Evolutionary conservation across 2,797 vertebrate genomes (phyloP).

Genomic region (Ambastaia sidthimunki): DNA sequence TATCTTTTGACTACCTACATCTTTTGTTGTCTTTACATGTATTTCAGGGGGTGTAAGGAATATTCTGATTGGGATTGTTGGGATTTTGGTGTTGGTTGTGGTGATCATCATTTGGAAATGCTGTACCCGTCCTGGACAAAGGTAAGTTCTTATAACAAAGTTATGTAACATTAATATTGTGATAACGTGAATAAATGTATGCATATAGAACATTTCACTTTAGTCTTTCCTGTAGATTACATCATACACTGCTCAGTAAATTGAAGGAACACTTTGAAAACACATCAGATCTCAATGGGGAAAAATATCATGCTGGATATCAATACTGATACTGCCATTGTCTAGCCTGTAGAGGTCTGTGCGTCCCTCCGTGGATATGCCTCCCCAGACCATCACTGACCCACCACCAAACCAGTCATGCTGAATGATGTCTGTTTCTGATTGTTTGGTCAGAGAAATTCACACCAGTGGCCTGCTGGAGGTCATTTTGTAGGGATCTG

Average conservation of each 20-base stretch:
- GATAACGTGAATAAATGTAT: neutral
- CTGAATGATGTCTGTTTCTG: too few relatives aligned
- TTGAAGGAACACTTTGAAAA: too few relatives aligned
- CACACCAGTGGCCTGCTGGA: constrained; percentile 6
- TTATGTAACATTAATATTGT: neutral
- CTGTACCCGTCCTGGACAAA: too few relatives aligned
- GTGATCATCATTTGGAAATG: neutral
- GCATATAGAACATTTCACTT: too few relatives aligned
- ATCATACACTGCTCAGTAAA: neutral
- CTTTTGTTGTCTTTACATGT: neutral
- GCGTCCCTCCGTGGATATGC: neutral
- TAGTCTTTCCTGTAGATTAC: neutral
- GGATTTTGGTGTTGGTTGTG: neutral
- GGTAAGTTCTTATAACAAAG: neutral
- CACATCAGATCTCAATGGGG: too few relatives aligned
- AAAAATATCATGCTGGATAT: too few relatives aligned
- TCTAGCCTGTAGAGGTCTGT: neutral
- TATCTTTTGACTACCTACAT: neutral
- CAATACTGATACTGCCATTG: too few relatives aligned
- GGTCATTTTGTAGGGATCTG: neutral
- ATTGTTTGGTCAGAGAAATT: neutral
- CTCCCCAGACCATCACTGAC: too few relatives aligned
- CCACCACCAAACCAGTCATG: too few relatives aligned
- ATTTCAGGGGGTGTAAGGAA: neutral
- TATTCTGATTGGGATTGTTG: neutral